These are phyloP conservation scores for Doryteuthis pealeii DNA, from an alignment of 1,140 invertebrate genomes.

Conservation along the genomic window DNA sequence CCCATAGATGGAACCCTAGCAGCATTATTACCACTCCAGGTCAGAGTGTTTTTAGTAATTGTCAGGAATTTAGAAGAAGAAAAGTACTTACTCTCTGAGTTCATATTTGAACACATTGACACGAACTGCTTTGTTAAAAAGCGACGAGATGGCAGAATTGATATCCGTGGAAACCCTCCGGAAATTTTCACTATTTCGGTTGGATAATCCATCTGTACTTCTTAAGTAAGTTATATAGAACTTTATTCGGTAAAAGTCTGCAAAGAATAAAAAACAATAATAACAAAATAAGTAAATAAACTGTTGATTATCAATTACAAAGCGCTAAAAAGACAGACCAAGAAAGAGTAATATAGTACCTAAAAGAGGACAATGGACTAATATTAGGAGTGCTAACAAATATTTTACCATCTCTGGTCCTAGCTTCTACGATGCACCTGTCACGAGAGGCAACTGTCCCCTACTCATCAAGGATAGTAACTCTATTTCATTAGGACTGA, in stretches of 20 bases:
- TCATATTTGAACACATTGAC: neutral
- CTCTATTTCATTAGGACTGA: too few relatives aligned
- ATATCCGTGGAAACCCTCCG: constrained; percentile 52
- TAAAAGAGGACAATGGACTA: neutral
- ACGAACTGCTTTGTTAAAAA: constrained; percentile 48
- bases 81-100: neutral
- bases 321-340: too few relatives aligned
- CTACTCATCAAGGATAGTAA: too few relatives aligned
- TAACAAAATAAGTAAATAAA: neutral
- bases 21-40: too few relatives aligned
- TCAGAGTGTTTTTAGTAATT: too few relatives aligned
- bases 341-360: too few relatives aligned
- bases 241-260: constrained; percentile 60
- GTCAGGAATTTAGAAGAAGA: too few relatives aligned
- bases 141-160: constrained; percentile 49
- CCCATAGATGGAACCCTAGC: too few relatives aligned
- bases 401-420: neutral
- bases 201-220: constrained; percentile 50
- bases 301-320: too few relatives aligned
- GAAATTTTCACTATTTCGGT: constrained; percentile 57
- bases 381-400: neutral
- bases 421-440: too few relatives aligned
- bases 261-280: constrained; percentile 32
- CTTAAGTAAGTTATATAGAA: constrained; percentile 57
- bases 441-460: too few relatives aligned